These are phyloP conservation scores for Sigmodon hispidus DNA, from an alignment of 2,113 vertebrate species.

Conservation along the genomic window DNA sequence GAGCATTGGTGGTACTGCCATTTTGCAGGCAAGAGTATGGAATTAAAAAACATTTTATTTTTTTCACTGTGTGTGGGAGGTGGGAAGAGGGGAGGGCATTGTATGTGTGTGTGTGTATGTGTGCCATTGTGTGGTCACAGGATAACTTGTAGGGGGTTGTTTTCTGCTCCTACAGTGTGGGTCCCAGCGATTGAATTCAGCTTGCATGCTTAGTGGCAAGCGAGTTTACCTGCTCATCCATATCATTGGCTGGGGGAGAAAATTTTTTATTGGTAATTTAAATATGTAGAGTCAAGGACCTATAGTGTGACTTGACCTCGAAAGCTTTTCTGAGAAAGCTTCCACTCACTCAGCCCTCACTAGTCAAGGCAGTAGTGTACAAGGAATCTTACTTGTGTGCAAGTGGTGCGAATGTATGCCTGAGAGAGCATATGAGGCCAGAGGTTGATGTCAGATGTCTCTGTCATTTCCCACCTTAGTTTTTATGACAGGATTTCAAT, in stretches of 20 bases:
- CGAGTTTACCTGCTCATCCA: neutral
- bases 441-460: neutral
- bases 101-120: too few species aligned
- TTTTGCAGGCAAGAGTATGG: neutral
- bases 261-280: conserved; percentile 10
- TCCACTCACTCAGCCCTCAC: neutral
- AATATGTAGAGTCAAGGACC: neutral
- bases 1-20: neutral
- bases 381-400: neutral
- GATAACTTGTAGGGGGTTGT: neutral
- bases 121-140: neutral
- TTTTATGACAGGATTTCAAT: neutral
- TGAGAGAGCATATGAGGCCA: neutral
- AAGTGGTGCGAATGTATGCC: neutral
- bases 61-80: neutral
- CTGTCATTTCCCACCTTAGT: neutral
- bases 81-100: neutral
- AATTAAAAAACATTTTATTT: neutral
- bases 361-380: neutral
- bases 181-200: neutral
- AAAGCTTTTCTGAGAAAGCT: neutral
- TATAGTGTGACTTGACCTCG: neutral
- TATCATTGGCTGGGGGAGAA: neutral
- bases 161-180: neutral
- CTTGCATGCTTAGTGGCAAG: neutral